These are phyloP conservation scores for Dyspetes luteomarginatus DNA, from an alignment of 2,888 invertebrate genomes.

Conservation along the genomic window DNA sequence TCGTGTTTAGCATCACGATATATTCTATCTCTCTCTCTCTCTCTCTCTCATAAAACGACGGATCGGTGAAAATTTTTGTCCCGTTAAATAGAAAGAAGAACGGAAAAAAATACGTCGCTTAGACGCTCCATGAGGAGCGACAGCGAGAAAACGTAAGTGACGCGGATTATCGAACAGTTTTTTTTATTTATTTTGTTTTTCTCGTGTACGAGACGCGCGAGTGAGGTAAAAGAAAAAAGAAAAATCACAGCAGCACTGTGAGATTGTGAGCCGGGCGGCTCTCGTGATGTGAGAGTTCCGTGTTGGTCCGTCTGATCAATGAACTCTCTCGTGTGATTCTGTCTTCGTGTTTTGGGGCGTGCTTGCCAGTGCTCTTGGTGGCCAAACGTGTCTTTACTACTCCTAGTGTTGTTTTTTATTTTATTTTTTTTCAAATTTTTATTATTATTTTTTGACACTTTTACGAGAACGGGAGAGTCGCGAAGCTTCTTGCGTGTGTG, in stretches of 20 bases:
- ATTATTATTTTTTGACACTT: neutral
- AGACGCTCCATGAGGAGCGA: constrained; percentile 43
- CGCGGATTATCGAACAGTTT: constrained; percentile 11
- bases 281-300: constrained; percentile 41
- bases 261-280: constrained; percentile 61
- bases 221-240: neutral
- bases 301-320: constrained; percentile 75
- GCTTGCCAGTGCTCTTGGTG: constrained; percentile 69
- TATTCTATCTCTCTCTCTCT: too few relatives aligned
- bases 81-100: constrained; percentile 17
- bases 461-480: constrained; percentile 37
- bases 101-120: constrained; percentile 32
- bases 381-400: constrained; percentile 61
- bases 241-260: constrained; percentile 41
- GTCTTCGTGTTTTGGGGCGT: constrained; percentile 76
- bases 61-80: constrained; percentile 29
- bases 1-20: constrained; percentile 64
- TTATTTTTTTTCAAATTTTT: constrained; percentile 2
- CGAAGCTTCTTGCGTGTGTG: neutral
- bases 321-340: constrained; percentile 75
- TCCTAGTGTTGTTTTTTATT: constrained; percentile 25
- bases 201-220: neutral
- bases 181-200: neutral
- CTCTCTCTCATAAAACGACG: constrained; percentile 34
- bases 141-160: constrained; percentile 59